These are phyloP conservation scores for Linnaemya tessellans DNA, from an alignment of 2,888 invertebrate genomes.

Conservation along the genomic window DNA sequence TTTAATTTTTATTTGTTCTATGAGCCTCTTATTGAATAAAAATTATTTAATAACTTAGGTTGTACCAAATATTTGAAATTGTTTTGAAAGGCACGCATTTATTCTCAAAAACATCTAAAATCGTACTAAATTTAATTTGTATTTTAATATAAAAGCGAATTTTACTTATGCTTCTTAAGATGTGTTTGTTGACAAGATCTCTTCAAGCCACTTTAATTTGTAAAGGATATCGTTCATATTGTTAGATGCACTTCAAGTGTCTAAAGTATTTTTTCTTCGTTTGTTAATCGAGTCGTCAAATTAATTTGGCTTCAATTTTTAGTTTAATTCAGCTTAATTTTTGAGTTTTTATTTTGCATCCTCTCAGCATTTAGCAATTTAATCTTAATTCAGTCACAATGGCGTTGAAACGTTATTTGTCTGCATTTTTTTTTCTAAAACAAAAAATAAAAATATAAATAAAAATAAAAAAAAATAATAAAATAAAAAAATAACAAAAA, in stretches of 20 bases:
- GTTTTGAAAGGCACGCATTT: too few species aligned
- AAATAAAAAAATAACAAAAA: too few species aligned
- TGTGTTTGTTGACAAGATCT: background rate
- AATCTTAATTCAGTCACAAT: conserved; percentile 36
- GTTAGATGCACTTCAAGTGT: conserved; percentile 12
- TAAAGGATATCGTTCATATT: conserved; percentile 3
- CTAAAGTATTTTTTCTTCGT: background rate
- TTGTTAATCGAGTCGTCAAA: background rate
- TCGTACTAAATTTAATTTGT: background rate
- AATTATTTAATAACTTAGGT: too few species aligned
- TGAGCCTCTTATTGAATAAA: too few species aligned
- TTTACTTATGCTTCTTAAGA: background rate
- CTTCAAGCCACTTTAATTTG: conserved; percentile 18
- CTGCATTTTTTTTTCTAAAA: conserved; percentile 9
- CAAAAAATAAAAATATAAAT: too few species aligned
- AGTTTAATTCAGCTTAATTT: background rate
- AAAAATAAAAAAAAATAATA: too few species aligned
- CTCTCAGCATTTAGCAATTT: conserved; percentile 25
- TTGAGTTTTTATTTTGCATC: conserved; percentile 1
- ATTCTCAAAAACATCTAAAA: background rate
- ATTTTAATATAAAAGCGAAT: background rate
- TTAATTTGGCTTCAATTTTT: conserved; percentile 18
- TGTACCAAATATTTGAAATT: too few species aligned
- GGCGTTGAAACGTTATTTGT: conserved; percentile 15
- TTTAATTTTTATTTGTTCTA: background rate